Evolutionary conservation across 2,888 invertebrate species (phyloP).

Genomic region (Anaspis maculata): DNA sequence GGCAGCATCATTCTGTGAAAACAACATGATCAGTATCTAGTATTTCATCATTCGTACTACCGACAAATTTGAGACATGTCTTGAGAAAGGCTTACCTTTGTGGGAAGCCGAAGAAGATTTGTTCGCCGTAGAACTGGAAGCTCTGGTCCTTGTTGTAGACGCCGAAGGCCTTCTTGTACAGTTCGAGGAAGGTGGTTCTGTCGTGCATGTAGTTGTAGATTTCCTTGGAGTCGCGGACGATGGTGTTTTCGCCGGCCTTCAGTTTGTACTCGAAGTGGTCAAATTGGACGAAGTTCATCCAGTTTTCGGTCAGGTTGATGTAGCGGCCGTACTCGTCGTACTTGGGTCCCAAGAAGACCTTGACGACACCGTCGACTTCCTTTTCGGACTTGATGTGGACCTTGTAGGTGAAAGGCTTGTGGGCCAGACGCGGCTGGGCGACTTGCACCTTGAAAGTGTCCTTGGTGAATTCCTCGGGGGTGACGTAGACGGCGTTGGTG

Average conservation of each 20-base stretch:
- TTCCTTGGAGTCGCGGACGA: constrained; percentile 59
- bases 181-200: constrained; percentile 53
- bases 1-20: constrained; percentile 52
- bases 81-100: constrained; percentile 40
- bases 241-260: constrained; percentile 54
- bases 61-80: constrained; percentile 1
- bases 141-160: constrained; percentile 40
- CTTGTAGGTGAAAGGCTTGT: constrained; percentile 55
- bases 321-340: constrained; percentile 49
- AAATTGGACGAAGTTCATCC: constrained; percentile 52
- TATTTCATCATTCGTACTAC: no score
- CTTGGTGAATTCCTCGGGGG: constrained; percentile 41
- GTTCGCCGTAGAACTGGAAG: constrained; percentile 47
- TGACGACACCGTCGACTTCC: constrained; percentile 49
- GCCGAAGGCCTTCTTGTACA: constrained; percentile 55
- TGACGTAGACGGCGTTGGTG: constrained; percentile 46
- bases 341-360: constrained; percentile 62
- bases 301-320: constrained; percentile 46
- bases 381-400: constrained; percentile 53
- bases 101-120: constrained; percentile 61
- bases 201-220: constrained; percentile 57
- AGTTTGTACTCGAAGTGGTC: constrained; percentile 54
- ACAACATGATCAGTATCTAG: constrained; percentile 3
- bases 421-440: constrained; percentile 61
- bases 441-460: constrained; percentile 45